phyloP scores from a whole-genome alignment of 2,888 invertebrate genomes.

The Lasioglossum marginatum region DNA sequence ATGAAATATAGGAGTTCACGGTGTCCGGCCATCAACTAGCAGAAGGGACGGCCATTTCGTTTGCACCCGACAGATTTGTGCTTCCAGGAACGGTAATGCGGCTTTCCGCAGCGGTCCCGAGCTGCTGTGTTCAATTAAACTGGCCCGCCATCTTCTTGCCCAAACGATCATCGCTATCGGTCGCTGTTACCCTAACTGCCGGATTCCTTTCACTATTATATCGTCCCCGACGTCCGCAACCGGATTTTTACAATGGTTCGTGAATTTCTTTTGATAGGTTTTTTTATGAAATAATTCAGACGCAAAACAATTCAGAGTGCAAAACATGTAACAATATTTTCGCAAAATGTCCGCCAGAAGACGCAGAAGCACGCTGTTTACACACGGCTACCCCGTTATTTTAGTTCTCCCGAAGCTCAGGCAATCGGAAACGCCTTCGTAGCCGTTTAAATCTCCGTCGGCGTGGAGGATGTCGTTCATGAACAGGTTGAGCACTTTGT shows the following conservation, averaged over 20 bases:
- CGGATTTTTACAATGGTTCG: not conserved
- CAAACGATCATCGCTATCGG: slow-evolving; percentile 63
- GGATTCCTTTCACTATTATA: slow-evolving; percentile 23
- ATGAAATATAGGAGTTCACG: slow-evolving; percentile 34
- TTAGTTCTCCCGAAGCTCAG: not conserved
- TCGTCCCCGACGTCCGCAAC: not conserved
- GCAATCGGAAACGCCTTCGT: not conserved
- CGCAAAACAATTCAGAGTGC: no score
- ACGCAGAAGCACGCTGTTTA: not conserved
- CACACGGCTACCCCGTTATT: not conserved
- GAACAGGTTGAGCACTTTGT: slow-evolving; percentile 14
- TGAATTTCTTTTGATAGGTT: not conserved
- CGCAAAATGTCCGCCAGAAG: not conserved
- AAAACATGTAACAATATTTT: not conserved
- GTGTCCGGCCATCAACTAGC: slow-evolving; percentile 22
- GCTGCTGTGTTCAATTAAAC: slow-evolving; percentile 78
- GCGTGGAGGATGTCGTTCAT: not conserved
- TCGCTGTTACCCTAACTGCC: slow-evolving; percentile 49
- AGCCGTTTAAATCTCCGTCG: not conserved
- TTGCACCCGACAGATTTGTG: slow-evolving; percentile 76
- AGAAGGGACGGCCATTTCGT: slow-evolving; percentile 44
- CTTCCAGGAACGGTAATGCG: slow-evolving; percentile 74
- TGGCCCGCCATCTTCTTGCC: slow-evolving; percentile 71
- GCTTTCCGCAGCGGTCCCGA: slow-evolving; percentile 64
- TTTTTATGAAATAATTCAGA: not conserved